These are phyloP conservation scores for Emydocephalus ijimae DNA, from an alignment of 2,113 vertebrate species.

Conservation along the genomic window DNA sequence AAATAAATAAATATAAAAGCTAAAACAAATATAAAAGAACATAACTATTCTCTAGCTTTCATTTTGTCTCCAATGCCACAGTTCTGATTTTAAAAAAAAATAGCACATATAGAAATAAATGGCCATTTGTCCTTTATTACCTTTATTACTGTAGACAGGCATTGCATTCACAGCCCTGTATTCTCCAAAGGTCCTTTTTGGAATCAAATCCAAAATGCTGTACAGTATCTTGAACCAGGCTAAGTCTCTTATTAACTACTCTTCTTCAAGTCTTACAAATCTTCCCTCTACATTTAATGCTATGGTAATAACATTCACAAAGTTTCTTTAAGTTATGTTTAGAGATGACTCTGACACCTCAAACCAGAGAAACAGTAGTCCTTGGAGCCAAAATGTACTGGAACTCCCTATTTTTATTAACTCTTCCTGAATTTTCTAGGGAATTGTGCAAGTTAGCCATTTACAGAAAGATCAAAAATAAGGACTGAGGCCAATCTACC, in stretches of 20 bases:
- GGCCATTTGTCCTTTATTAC: background rate
- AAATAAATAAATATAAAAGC: background rate
- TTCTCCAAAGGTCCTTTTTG: background rate
- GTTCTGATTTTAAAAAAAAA: background rate
- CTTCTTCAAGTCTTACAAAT: background rate
- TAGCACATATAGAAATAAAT: background rate
- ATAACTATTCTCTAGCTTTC: background rate
- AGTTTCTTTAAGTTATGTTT: slow-evolving; percentile 11
- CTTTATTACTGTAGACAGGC: background rate
- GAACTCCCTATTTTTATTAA: background rate
- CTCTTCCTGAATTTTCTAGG: background rate
- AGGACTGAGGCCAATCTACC: background rate
- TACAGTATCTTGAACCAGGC: background rate
- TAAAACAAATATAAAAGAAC: background rate
- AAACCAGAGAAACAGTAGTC: background rate
- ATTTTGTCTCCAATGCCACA: background rate
- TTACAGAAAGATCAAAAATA: background rate
- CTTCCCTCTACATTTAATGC: background rate
- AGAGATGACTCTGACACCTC: background rate
- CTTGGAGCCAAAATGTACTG: background rate
- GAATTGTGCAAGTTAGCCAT: slow-evolving; percentile 4
- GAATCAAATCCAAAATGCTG: background rate
- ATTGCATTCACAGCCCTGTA: background rate
- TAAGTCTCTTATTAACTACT: background rate
- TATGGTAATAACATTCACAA: background rate